Percentiles rank a stretch among this genome's conserved stretches.
Conservation (phyloP, 2,797 vertebrate species). For the Rhyacichthys aspro region DNA sequence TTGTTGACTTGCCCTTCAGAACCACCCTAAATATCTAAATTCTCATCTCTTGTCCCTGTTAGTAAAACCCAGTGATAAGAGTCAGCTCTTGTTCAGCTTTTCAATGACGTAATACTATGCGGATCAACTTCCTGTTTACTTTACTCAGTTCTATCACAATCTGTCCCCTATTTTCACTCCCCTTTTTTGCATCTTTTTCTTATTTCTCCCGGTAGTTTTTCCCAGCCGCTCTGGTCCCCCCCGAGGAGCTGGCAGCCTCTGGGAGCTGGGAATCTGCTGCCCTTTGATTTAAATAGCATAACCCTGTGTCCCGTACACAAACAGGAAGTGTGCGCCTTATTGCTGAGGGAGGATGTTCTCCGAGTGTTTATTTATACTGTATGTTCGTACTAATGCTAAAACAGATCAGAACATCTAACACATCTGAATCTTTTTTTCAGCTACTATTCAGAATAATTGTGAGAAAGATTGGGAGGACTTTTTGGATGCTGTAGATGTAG, state of each 20-base stretch:
- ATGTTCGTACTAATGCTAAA: too few relatives aligned
- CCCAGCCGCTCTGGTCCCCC: not conserved
- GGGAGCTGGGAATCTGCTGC: constrained; percentile 80
- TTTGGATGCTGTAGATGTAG: not conserved
- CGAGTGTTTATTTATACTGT: constrained; percentile 64
- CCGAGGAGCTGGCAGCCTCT: constrained; percentile 3
- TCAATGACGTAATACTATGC: not conserved
- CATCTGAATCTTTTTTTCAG: too few relatives aligned
- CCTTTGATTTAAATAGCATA: constrained; percentile 79
- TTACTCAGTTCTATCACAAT: constrained; percentile 4
- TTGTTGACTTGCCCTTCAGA: too few relatives aligned
- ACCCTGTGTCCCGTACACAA: constrained; percentile 75
- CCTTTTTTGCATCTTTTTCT: not conserved
- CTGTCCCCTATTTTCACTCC: not conserved
- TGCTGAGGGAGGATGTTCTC: constrained; percentile 70
- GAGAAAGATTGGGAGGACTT: too few relatives aligned
- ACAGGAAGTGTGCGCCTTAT: constrained; percentile 77
- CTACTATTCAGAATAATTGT: too few relatives aligned
- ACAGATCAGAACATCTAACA: too few relatives aligned
- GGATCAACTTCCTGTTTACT: constrained; percentile 10
- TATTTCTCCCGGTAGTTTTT: not conserved
- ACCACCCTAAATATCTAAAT: too few relatives aligned
- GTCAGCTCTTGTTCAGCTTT: not conserved
- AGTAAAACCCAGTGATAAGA: not conserved
- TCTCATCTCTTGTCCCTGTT: not conserved